Evolutionary conservation across 2,113 vertebrate species (phyloP).

Genomic region (Hipposideros armiger): DNA sequence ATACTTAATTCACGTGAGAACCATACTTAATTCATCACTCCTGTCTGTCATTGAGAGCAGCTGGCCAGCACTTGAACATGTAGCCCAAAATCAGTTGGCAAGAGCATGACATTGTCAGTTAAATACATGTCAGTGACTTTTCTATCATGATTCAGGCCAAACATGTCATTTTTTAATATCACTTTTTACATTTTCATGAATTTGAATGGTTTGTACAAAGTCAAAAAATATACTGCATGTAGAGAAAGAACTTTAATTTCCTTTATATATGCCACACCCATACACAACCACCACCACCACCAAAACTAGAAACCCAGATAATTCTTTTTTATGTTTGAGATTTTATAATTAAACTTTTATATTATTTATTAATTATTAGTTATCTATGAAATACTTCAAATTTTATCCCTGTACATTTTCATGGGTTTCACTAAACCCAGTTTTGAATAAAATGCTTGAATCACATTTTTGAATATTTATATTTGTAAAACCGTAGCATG

Average conservation of each 20-base stretch:
- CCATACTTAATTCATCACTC: not conserved
- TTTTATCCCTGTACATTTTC: not conserved
- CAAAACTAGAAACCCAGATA: not conserved
- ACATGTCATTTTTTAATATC: not conserved
- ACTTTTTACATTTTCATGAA: not conserved
- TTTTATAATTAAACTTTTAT: not conserved
- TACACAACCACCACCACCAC: not conserved
- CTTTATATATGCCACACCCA: not conserved
- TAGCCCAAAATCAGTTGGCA: constrained; percentile 62
- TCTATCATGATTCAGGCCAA: not conserved
- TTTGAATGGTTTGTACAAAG: not conserved
- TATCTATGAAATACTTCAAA: not conserved
- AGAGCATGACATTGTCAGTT: constrained; percentile 82
- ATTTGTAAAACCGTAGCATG: not conserved
- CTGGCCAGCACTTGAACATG: constrained; percentile 34
- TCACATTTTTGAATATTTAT: not conserved
- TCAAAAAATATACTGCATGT: not conserved
- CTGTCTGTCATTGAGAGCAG: constrained; percentile 56
- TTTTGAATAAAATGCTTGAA: not conserved
- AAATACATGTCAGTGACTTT: constrained; percentile 58
- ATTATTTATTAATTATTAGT: not conserved
- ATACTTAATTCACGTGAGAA: not conserved
- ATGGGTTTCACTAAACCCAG: not conserved
- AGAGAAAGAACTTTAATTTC: not conserved
- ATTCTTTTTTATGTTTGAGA: not conserved